These are phyloP conservation scores for Stylophora pistillata DNA, from an alignment of 64 coral and sea anemone genomes.

Conservation along the genomic window DNA sequence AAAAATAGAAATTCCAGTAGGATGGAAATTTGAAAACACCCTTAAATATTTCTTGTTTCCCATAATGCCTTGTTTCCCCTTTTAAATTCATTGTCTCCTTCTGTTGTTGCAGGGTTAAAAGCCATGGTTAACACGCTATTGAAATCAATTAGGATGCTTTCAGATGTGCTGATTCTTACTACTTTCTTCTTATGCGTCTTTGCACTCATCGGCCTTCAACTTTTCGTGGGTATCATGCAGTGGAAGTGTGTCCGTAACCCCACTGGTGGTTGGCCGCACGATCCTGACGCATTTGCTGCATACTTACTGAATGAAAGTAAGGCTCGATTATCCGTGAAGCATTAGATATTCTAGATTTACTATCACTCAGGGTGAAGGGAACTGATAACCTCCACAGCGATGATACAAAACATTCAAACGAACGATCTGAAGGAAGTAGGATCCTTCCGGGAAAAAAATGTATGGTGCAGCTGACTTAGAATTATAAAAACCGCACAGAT, in stretches of 20 bases:
- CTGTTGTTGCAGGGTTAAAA: slow-evolving; percentile 80
- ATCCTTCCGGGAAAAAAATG: too few relatives aligned
- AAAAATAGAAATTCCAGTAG: too few relatives aligned
- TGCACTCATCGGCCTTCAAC: slow-evolving; percentile 90
- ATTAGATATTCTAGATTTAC: too few relatives aligned
- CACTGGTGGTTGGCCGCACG: slow-evolving; percentile 12
- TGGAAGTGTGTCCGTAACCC: slow-evolving; percentile 61
- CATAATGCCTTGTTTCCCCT: too few relatives aligned
- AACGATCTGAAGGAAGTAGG: too few relatives aligned
- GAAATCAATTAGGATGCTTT: slow-evolving; percentile 95
- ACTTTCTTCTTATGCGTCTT: slow-evolving; percentile 94
- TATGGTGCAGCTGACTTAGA: too few relatives aligned
- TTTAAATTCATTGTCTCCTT: neutral
- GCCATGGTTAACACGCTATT: slow-evolving; percentile 97
- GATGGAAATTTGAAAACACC: too few relatives aligned
- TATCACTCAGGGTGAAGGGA: too few relatives aligned
- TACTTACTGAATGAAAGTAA: slow-evolving; percentile 48
- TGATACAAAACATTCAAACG: too few relatives aligned
- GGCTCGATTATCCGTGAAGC: neutral
- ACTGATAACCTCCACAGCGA: too few relatives aligned
- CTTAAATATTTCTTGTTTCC: too few relatives aligned
- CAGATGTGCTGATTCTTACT: slow-evolving; percentile 93
- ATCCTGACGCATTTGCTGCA: neutral
- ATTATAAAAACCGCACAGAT: too few relatives aligned
- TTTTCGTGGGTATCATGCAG: slow-evolving; percentile 86